These are phyloP conservation scores for Drosophila pallidifrons DNA, from an alignment of 1,140 invertebrate genomes.

Conservation along the genomic window DNA sequence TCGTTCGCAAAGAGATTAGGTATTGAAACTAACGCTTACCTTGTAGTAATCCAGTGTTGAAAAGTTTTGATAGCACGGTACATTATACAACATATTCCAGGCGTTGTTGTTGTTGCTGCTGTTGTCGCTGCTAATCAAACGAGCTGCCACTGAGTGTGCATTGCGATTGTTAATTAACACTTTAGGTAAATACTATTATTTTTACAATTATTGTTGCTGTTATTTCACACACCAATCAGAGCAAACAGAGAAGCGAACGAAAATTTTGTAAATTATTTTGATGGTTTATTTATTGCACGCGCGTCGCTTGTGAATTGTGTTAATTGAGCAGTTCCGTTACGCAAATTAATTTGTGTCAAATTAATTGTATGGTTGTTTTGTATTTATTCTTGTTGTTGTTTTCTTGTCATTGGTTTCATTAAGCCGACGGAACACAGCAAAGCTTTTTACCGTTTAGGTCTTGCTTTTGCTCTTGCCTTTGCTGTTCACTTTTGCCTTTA, in stretches of 20 bases:
- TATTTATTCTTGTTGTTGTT: conserved; percentile 27
- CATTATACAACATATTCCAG: conserved; percentile 85
- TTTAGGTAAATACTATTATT: conserved; percentile 14
- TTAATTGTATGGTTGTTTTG: conserved; percentile 49
- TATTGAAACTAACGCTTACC: conserved; percentile 48
- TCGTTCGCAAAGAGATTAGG: not conserved
- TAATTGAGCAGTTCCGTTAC: conserved; percentile 78
- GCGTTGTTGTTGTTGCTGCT: conserved; percentile 56
- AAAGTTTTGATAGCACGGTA: conserved; percentile 84
- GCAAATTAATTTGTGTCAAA: conserved; percentile 79
- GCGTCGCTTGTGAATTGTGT: conserved; percentile 39
- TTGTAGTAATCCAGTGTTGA: conserved; percentile 85
- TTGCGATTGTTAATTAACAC: conserved; percentile 13
- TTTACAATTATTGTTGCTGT: not conserved
- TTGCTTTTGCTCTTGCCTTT: conserved; percentile 14
- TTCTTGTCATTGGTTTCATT: conserved; percentile 16
- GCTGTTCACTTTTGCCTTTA: conserved; percentile 3
- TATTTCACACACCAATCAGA: conserved; percentile 22
- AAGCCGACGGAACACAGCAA: conserved; percentile 59
- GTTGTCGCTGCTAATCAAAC: conserved; percentile 31
- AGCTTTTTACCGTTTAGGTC: conserved; percentile 37
- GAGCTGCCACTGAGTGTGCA: conserved; percentile 23
- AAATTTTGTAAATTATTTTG: conserved; percentile 22
- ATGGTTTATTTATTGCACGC: conserved; percentile 57
- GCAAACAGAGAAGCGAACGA: not conserved